Conservation (phyloP, 2,797 vertebrate species). For the Oreonectes daqikongensis region DNA sequence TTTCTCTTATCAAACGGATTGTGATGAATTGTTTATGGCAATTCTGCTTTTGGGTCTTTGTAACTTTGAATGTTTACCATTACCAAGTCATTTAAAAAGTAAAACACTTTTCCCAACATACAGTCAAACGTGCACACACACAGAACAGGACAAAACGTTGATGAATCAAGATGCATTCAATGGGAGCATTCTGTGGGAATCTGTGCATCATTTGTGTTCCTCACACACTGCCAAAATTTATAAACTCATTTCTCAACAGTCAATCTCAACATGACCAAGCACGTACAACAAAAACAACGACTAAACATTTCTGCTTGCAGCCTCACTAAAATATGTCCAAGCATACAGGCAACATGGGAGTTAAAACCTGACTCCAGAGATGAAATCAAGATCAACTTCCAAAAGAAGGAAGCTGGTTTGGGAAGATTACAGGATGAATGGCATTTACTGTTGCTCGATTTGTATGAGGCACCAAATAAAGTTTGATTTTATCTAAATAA, state of each 20-base stretch:
- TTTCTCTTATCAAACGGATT: no score
- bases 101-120: no score
- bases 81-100: no score
- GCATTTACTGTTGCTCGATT: not conserved
- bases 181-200: no score
- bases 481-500: not conserved
- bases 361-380: not conserved
- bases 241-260: constrained; percentile 44
- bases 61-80: no score
- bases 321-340: not conserved
- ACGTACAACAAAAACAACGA: constrained; percentile 52
- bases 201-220: constrained; percentile 20
- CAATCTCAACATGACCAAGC: constrained; percentile 55
- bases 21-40: no score
- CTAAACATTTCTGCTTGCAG: constrained; percentile 30
- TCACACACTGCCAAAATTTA: constrained; percentile 46
- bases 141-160: no score
- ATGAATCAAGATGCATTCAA: no score
- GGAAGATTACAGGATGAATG: not conserved
- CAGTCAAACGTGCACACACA: no score
- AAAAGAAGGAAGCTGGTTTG: not conserved
- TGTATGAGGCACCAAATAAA: not conserved
- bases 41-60: no score
- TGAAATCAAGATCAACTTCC: not conserved
- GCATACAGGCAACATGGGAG: not conserved